A percentile compares a stretch with the other conserved stretches of the same genome.
phyloP scores from a whole-genome alignment of 2,888 invertebrate genomes.

The Aphodius sticticus region DNA sequence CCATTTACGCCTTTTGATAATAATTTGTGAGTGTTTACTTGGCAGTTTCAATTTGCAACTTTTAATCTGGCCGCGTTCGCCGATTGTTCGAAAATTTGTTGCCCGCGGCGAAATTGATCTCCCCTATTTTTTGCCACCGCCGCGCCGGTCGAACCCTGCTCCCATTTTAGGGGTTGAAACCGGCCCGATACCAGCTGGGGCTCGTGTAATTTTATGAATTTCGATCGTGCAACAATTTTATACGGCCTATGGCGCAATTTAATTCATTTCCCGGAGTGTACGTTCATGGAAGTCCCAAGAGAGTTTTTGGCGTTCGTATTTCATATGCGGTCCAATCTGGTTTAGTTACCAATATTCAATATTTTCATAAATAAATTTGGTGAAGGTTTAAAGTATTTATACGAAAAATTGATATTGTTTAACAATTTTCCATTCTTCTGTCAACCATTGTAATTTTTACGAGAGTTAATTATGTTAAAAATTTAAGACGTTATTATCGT shows the following conservation, averaged over 20 bases:
- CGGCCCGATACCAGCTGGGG: neutral
- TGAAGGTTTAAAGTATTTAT: too few relatives aligned
- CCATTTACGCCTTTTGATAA: neutral
- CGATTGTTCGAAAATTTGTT: neutral
- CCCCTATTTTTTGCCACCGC: neutral
- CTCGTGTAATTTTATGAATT: neutral
- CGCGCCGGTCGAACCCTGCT: neutral
- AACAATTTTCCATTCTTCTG: too few relatives aligned
- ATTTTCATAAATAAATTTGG: too few relatives aligned
- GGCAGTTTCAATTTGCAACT: neutral
- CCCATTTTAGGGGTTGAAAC: neutral
- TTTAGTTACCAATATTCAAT: too few relatives aligned
- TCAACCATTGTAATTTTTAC: too few relatives aligned
- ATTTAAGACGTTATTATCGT: too few relatives aligned
- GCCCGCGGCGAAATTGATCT: neutral
- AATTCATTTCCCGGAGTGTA: neutral
- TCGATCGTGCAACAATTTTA: neutral
- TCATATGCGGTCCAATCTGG: neutral
- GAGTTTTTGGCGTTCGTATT: neutral
- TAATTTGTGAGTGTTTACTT: constrained; percentile 4
- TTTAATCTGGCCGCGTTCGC: neutral
- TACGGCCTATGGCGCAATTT: neutral
- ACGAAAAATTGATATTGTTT: neutral
- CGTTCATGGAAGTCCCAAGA: neutral
- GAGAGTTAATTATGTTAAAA: too few relatives aligned